Evolutionary conservation across 1,140 invertebrate genomes (phyloP), one percentile per base, ranked within the genome.

Genomic region (Pseudachorutes palmiensis): DNA sequence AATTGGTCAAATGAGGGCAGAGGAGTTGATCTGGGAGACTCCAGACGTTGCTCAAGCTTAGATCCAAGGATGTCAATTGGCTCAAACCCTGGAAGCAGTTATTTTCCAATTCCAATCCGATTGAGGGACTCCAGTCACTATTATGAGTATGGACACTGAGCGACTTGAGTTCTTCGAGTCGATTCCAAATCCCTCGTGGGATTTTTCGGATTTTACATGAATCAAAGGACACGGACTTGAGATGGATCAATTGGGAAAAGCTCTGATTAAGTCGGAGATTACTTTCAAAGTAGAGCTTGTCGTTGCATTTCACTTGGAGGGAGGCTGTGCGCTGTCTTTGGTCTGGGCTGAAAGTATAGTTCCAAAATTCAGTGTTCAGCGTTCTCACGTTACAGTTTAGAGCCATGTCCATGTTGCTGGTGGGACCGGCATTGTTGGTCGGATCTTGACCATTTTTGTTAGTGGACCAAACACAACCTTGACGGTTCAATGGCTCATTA

Each of bases 1-100:
- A 79, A 48, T 48, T 45, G 71, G 82, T 84, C 68, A 83, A 83
- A 49, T 91, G 79, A 1, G 86, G 84, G 77, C 89, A 92, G 74
- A 93, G 85, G 3, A 89, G 79, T 48, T 87, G 60, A 60, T 90
- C 87, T 28, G 76, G 76, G 74, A 95, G 82, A 26, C 82, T 83
- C 83, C 88, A 88, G 80, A 96, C 89, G 78, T 92, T 92, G 78
- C 94, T 94, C 75, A 89, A 83, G 64, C 88, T 88, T 14, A 96
- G 79, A 79, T 95, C 91, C 60, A 96, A 79, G 48, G 85, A 82
- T 79, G 90, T 86, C 69, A 91, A 78, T 68, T 78, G 73, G 31
- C 82, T 74, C 32, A 90, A 82, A 75, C 89, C 88, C 72, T 84
- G 83, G 77, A 90, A 93, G 62, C 87, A 85, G 32, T 32, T 32